Evolutionary conservation across 1,140 invertebrate species (phyloP), one percentile per base, ranked within the genome.

Genomic region (Drosophila busckii): DNA sequence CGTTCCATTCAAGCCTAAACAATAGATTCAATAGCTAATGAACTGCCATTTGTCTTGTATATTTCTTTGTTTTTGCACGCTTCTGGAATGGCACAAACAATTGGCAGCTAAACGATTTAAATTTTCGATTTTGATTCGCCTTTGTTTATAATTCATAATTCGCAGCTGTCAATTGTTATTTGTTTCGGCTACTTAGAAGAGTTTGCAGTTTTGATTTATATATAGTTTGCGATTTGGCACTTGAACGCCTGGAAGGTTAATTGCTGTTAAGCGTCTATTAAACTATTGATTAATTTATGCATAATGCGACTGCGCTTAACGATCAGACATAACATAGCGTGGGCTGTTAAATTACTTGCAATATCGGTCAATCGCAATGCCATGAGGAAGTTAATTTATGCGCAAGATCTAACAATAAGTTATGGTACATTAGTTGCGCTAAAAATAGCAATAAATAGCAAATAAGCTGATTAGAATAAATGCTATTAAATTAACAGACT

Each of bases 121-220:
- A n/a, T n/a, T n/a, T n/a, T n/a, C n/a, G n/a, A n/a, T 82, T 80
- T 82, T 68, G 63, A 60, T 78, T 75, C 61, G 75, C 69, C 73
- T 65, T 46, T 41, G 49, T 15, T 70, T 61, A 66, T 48, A 62
- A 62, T 73, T 78, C 54, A 68, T 64, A 49, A 73, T 68, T 58
- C 37, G 58, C 63, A 13, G 59, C 53, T 60, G 73, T 34, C 64
- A 56, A 49, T 65, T 56, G 29, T 19, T 38, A 13, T 38, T 32
- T 46, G 9, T 44, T 60, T 28, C 15, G 58, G 44, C 59, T 63
- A 63, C 38, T 58, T 63, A 58, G 53, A 63, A 58, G 17, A 29
- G 23, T 29, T 28, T 49, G 22, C 15, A 28, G 9, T 40, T 29
- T 49, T 75, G 69, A 80, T 82, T 80, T 68, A 82, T 80, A n/a